Evolutionary conservation across 2,888 invertebrate genomes (phyloP), one percentile per base, ranked within the genome.

Genomic region (Molorchus minor): DNA sequence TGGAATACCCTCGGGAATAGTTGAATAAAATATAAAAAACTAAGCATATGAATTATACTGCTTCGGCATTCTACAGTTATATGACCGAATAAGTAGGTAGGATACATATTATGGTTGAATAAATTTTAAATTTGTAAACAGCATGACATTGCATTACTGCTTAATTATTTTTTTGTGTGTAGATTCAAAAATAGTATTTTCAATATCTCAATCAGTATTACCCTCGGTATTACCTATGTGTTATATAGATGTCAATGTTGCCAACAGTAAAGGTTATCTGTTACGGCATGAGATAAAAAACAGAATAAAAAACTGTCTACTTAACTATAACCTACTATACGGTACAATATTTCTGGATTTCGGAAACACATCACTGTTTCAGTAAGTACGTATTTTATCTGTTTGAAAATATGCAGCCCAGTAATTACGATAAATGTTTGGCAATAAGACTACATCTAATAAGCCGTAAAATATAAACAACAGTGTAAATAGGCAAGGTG

Each of bases 71-170:
- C 25, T 25, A 25, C 25, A 25, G 25, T 4, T 8, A 25, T 25
- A 8, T 25, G 8, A 4, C 5, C 8, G 5, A 4, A 25, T 25
- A 25, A 25, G 8, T 8, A 25, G 25, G n/a, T n/a, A n/a, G n/a
- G n/a, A n/a, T n/a, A n/a, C n/a, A 25, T 5, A 5, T 25, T 25
- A 25, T 25, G 25, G 25, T 25, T 25, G 25, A 25, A 25, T 25
- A 25, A 4, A 25, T 25, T 8, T 5, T 5, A 25, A 25, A n/a
- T n/a, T n/a, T n/a, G 25, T 8, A 25, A 7, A 33, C n/a, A 7
- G 33, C 33, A 33, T 33, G 33, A 33, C 33, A 12, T n/a, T 7
- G 33, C 33, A 33, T 33, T 33, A 61, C 47, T 36, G 19, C 44
- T 20, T 38, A 47, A 29, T 16, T 8, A 36, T 30, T n/a, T n/a